These are phyloP conservation scores for Lophochroa leadbeateri DNA, from an alignment of 2,113 vertebrate genomes.

Conservation along the genomic window DNA sequence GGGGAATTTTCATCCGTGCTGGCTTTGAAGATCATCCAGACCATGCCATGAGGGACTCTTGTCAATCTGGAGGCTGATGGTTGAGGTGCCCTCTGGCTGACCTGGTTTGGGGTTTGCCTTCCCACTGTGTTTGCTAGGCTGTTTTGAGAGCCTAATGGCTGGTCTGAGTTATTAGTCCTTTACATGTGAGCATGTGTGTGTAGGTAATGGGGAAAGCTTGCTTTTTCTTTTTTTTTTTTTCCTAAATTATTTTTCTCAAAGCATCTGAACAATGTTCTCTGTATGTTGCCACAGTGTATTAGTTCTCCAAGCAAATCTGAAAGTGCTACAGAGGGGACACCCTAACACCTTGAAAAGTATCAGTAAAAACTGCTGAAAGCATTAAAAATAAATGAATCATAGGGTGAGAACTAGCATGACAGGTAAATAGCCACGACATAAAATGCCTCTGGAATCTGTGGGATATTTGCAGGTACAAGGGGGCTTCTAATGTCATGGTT, in stretches of 20 bases:
- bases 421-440: conserved; percentile 72
- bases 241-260: conserved; percentile 27
- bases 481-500: conserved; percentile 76
- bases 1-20: not conserved
- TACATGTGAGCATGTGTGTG: not conserved
- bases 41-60: rapidly evolving
- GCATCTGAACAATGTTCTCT: conserved; percentile 40
- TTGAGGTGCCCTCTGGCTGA: not conserved
- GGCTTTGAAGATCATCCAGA: not conserved
- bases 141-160: not conserved
- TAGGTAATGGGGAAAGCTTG: not conserved
- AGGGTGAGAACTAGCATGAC: conserved; percentile 73
- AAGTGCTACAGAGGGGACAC: conserved; percentile 53
- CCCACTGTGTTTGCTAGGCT: not conserved
- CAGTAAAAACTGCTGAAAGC: conserved; percentile 74
- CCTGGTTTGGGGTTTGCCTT: not conserved
- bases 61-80: not conserved
- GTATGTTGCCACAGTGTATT: conserved; percentile 40
- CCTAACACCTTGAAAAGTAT: conserved; percentile 70
- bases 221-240: not conserved
- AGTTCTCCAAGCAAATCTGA: conserved; percentile 55
- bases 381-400: conserved; percentile 80
- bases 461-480: conserved; percentile 77
- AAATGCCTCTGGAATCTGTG: conserved; percentile 75
- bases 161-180: not conserved